Evolutionary conservation across 2,888 invertebrate genomes (phyloP).

Genomic region (Dasysyrphus tricinctus): DNA sequence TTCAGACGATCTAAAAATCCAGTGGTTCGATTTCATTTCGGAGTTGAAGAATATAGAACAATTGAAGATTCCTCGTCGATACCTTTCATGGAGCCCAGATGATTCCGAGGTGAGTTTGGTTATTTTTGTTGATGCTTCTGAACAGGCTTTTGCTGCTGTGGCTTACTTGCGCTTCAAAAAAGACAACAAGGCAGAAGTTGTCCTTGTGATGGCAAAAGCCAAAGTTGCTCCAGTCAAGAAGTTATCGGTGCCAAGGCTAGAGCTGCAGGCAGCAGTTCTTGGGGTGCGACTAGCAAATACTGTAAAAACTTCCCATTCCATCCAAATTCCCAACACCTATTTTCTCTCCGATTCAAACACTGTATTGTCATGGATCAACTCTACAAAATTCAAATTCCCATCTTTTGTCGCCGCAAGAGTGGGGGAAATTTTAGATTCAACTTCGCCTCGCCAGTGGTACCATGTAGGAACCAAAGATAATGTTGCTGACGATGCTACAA

Average conservation of each 20-base stretch:
- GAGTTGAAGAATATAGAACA: slow-evolving; percentile 9
- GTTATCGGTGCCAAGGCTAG: slow-evolving; percentile 15
- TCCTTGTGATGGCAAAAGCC: background rate
- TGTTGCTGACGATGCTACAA: slow-evolving; percentile 40
- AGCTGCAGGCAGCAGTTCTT: slow-evolving; percentile 16
- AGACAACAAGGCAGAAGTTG: background rate
- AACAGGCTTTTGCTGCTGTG: slow-evolving; percentile 25
- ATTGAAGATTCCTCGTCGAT: slow-evolving; percentile 4
- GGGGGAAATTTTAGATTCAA: slow-evolving; percentile 38
- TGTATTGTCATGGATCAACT: slow-evolving; percentile 12
- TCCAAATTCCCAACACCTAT: background rate
- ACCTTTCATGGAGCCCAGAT: slow-evolving; percentile 17
- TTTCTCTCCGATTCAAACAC: slow-evolving; percentile 3
- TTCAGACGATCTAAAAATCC: background rate
- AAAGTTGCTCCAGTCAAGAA: slow-evolving; percentile 19
- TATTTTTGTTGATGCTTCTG: slow-evolving; percentile 15
- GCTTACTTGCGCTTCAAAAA: background rate
- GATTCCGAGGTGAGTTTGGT: slow-evolving; percentile 7
- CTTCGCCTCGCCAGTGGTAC: slow-evolving; percentile 18
- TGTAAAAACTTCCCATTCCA: background rate
- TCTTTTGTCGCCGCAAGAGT: slow-evolving; percentile 32
- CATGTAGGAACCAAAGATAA: slow-evolving; percentile 29
- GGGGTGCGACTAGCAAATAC: background rate
- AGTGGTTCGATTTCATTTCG: slow-evolving; percentile 12
- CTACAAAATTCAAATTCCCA: slow-evolving; percentile 3